A percentile compares a stretch with the other conserved stretches of the same genome.
phyloP scores from a whole-genome alignment of 2,113 vertebrate species.

The Chlamydotis undulata region DNA sequence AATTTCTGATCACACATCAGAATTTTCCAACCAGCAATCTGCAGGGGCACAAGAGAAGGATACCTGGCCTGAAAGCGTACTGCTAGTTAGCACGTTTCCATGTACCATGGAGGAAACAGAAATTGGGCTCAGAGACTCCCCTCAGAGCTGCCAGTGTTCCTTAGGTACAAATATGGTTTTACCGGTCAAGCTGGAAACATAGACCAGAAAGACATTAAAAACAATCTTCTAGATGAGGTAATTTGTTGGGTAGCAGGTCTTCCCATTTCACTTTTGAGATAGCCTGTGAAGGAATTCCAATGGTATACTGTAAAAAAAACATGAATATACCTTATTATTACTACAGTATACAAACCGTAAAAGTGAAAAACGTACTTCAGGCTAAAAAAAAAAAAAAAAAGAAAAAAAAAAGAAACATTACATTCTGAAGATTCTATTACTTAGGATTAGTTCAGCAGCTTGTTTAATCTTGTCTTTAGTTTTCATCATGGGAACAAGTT shows the following conservation, averaged over 20 bases:
- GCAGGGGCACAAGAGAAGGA: neutral
- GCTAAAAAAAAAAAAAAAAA: neutral
- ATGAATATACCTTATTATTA: neutral
- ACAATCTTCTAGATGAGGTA: neutral
- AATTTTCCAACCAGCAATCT: neutral
- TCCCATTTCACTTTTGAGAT: neutral
- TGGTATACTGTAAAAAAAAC: neutral
- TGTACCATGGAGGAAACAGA: rapidly evolving
- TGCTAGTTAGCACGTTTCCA: neutral
- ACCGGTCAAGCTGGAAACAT: neutral
- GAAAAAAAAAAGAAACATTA: neutral
- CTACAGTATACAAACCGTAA: neutral
- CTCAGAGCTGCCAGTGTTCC: neutral
- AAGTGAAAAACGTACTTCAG: neutral
- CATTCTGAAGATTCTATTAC: neutral
- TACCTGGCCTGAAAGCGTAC: neutral
- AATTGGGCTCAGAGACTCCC: neutral
- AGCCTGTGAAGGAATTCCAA: neutral
- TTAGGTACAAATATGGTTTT: neutral
- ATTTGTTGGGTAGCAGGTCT: neutral
- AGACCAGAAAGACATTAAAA: neutral
- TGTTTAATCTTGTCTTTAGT: neutral
- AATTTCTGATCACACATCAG: neutral
- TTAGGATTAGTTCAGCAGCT: neutral
- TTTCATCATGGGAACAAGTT: neutral